A percentile compares a stretch with the other conserved stretches of the same genome.
These are phyloP conservation scores for Calameuta pallipes DNA, from an alignment of 2,888 invertebrate genomes.

Conservation along the genomic window DNA sequence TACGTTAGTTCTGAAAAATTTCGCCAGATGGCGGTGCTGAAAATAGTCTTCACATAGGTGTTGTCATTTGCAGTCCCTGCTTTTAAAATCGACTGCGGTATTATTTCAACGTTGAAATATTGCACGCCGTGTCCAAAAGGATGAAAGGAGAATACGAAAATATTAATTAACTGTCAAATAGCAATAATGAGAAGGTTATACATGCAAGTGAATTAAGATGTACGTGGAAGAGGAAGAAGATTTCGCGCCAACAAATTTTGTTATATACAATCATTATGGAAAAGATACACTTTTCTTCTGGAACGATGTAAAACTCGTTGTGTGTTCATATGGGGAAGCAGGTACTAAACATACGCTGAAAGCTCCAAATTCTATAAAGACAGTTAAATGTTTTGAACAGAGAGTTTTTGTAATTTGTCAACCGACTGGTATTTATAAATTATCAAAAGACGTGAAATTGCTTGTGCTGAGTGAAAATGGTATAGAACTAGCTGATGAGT, in stretches of 20 bases:
- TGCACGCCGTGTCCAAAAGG: no score
- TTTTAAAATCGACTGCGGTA: no score
- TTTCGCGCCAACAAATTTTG: slow-evolving; percentile 44
- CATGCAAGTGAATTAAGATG: slow-evolving; percentile 2
- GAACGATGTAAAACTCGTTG: slow-evolving; percentile 39
- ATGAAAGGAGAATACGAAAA: neutral
- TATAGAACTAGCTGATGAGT: slow-evolving; percentile 46
- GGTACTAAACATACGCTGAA: slow-evolving; percentile 18
- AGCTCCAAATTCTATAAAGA: slow-evolving; percentile 46
- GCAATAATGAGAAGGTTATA: neutral
- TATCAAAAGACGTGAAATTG: slow-evolving; percentile 41
- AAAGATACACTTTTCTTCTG: slow-evolving; percentile 52
- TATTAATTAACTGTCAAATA: neutral
- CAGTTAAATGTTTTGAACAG: slow-evolving; percentile 39
- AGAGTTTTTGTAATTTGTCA: slow-evolving; percentile 51
- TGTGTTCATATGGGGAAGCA: slow-evolving; percentile 39
- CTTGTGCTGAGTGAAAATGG: slow-evolving; percentile 45
- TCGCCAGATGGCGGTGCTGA: no score
- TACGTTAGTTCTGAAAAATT: no score
- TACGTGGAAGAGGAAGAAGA: slow-evolving; percentile 11
- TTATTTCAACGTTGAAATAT: no score
- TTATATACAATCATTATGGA: slow-evolving; percentile 49
- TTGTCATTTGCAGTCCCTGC: no score
- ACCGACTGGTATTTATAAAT: slow-evolving; percentile 52
- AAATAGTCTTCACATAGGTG: no score